phyloP scores from a whole-genome alignment of 1,140 invertebrate genomes.

The Drosophila tristis region DNA sequence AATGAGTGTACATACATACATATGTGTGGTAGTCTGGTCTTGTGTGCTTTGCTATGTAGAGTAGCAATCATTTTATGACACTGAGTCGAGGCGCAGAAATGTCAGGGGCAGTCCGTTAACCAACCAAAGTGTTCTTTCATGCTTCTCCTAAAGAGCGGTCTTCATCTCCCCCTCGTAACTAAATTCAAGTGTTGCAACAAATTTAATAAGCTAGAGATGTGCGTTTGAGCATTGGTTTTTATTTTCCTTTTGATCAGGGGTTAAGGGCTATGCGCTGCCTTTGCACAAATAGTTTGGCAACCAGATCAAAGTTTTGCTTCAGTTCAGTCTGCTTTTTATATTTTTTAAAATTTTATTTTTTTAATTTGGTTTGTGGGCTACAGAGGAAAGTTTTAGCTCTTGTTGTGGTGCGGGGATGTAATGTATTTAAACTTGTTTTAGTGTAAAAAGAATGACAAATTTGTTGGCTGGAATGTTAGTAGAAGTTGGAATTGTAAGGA shows the following conservation, averaged over 20 bases:
- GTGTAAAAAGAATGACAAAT: constrained; percentile 52
- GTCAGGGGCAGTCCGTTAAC: constrained; percentile 70
- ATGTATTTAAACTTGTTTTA: constrained; percentile 48
- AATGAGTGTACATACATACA: constrained; percentile 4
- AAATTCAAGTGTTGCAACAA: constrained; percentile 75
- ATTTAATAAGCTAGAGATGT: constrained; percentile 79
- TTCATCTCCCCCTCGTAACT: constrained; percentile 22
- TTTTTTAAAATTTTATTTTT: constrained; percentile 61
- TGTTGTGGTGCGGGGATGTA: constrained; percentile 31
- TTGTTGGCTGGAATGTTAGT: constrained; percentile 9
- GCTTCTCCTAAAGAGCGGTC: not conserved
- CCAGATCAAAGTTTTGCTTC: constrained; percentile 73
- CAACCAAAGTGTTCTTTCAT: constrained; percentile 34
- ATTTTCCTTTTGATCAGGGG: constrained; percentile 34
- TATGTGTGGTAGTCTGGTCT: constrained; percentile 28
- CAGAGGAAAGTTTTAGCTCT: constrained; percentile 53
- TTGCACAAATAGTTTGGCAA: constrained; percentile 73
- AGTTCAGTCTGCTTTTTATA: constrained; percentile 35
- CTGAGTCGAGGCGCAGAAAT: constrained; percentile 65
- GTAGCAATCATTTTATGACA: constrained; percentile 79
- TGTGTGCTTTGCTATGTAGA: constrained; percentile 68
- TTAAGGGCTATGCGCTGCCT: constrained; percentile 31
- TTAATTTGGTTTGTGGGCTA: constrained; percentile 71
- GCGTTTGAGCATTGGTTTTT: constrained; percentile 71
- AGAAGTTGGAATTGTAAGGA: too few relatives aligned